A percentile compares a stretch with the other conserved stretches of the same genome.
These are phyloP conservation scores for Candoia aspera DNA, from an alignment of 2,113 vertebrate species.

Conservation along the genomic window DNA sequence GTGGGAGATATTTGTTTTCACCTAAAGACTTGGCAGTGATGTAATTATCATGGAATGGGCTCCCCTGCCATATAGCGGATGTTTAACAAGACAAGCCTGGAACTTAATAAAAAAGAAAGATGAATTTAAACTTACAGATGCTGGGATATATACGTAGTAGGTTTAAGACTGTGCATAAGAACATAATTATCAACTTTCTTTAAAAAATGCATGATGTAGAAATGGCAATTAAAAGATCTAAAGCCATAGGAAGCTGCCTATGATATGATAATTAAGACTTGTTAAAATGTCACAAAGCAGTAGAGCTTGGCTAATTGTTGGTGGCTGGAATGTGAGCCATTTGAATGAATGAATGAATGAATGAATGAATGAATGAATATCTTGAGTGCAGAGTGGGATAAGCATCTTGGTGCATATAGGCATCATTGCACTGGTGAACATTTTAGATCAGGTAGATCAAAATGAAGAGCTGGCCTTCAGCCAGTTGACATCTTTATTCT, in stretches of 20 bases:
- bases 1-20: constrained; percentile 4
- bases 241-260: background rate
- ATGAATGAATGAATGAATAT: background rate
- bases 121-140: background rate
- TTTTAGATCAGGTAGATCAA: background rate
- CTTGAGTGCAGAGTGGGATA: background rate
- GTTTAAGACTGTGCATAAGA: background rate
- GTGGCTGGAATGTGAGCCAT: background rate
- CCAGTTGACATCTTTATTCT: background rate
- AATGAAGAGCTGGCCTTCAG: background rate
- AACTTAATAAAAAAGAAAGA: background rate
- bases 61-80: background rate
- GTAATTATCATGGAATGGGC: background rate
- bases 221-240: background rate
- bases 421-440: background rate
- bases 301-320: background rate
- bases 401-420: background rate
- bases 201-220: background rate
- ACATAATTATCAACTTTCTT: background rate
- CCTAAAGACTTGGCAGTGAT: background rate
- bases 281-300: background rate
- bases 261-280: background rate
- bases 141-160: background rate
- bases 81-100: background rate
- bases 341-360: background rate